These are phyloP conservation scores for Malacosoma neustria DNA, from an alignment of 2,888 invertebrate species.

Conservation along the genomic window DNA sequence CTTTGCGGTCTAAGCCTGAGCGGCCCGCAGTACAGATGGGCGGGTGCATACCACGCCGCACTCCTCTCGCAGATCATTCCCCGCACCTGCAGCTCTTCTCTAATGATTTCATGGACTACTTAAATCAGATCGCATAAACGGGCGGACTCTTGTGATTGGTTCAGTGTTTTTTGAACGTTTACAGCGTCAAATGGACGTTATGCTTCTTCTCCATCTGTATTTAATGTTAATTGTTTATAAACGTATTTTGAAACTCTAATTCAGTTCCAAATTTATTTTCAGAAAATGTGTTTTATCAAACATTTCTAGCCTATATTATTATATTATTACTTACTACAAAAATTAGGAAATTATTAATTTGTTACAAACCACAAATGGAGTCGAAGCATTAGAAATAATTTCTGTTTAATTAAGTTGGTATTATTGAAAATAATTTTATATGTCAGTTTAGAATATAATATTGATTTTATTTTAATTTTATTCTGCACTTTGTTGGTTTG, in stretches of 20 bases:
- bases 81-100: slow-evolving; percentile 73
- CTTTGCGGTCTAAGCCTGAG: slow-evolving; percentile 54
- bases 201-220: too few relatives aligned
- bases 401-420: slow-evolving; percentile 73
- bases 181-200: slow-evolving; percentile 31
- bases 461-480: slow-evolving; percentile 73
- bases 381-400: slow-evolving; percentile 65
- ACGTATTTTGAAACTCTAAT: too few relatives aligned
- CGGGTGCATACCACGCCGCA: slow-evolving; percentile 38
- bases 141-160: slow-evolving; percentile 34
- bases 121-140: slow-evolving; percentile 75
- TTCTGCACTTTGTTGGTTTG: slow-evolving; percentile 68
- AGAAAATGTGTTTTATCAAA: too few relatives aligned
- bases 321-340: too few relatives aligned
- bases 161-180: slow-evolving; percentile 28
- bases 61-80: slow-evolving; percentile 38
- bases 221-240: too few relatives aligned
- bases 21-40: slow-evolving; percentile 22
- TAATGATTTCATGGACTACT: slow-evolving; percentile 76
- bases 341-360: too few relatives aligned
- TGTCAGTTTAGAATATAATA: slow-evolving; percentile 68
- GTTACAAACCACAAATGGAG: too few relatives aligned
- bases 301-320: too few relatives aligned
- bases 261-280: too few relatives aligned
- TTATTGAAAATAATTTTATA: slow-evolving; percentile 72